Evolutionary conservation across 2,797 vertebrate genomes (phyloP), one percentile per base, ranked within the genome.

Genomic region (Sphenopsis melanotis): DNA sequence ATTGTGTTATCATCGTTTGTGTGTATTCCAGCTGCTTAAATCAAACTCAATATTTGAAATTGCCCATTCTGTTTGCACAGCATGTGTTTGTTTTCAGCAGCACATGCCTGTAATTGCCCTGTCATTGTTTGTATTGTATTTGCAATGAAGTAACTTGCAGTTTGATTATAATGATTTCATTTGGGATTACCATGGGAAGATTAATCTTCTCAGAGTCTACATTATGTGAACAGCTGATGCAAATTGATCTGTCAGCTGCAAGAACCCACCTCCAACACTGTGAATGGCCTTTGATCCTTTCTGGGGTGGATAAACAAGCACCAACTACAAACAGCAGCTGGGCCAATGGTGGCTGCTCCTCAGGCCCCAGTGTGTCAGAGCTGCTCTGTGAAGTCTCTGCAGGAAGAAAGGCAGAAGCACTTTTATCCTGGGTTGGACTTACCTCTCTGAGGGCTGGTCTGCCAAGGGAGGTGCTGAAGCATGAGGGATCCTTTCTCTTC

Each of bases 111-210:
- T 91, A 94, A 96, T 94, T 84, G 87, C 81, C 82, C 85, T 90
- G 61, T 49, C 78, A 82, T 77, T 93, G 94, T 93, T 94, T 94
- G 93, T 85, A 60, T 94, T 94, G 74, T 74, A 89, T 93, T 94
- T 93, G 70, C 85, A 90, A 15, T 91, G 90, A 90, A 95, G 77
- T 79, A 87, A 96, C 80, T 87, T 84, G 80, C 85, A 91, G 83
- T 89, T 90, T 94, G 93, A 95, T 96, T 83, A 83, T 21, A 83
- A 95, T 80, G 41, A 94, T 90, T 96, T 96, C 74, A 64, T 87
- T 87, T 87, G 94, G 95, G 81, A 95, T 93, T 94, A 84, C 52
- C 68, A 47, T 18, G 56, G 68, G 78, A 68, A 89, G 37, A 90
- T 89, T 95, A 74, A 50, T 80, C 83, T 94, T 84, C 59, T 72